Evolutionary conservation across 2,113 vertebrate species (phyloP), one percentile per base, ranked within the genome.

Genomic region (Ornithorhynchus anatinus): DNA sequence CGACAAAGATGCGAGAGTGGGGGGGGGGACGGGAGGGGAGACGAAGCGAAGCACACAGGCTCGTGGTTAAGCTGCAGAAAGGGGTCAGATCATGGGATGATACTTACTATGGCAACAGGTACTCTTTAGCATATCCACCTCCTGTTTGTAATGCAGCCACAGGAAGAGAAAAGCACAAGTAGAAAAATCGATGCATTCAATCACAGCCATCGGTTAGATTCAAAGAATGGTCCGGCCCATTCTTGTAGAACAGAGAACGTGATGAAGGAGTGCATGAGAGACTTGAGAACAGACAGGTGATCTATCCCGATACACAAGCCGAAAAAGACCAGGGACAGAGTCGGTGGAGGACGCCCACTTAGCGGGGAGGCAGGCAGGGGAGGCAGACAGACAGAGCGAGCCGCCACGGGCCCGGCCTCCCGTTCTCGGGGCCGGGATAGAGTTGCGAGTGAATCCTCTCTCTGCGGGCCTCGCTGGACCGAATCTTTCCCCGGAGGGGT

Each of bases 101-200:
- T 97, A 99, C 98, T 99, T 98, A 99, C 98, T 99, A 99, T 93
- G 97, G 97, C 85, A 98, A 96, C 95, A 99, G 98, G 97, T 97
- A 98, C 92, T 99, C 98, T 97, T 95, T 99, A 95, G 96, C 92
- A 95, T 96, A 96, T 96, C 98, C 97, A 91, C 94, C 96, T 98
- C 96, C 98, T 97, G 97, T 94, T 53, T 94, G 97, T 90, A 92
- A 95, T 78, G 98, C 96, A 96, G 98, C 94, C 96, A 97, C 97
- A 95, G 84, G 92, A 95, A 97, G 94, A 97, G 96, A 96, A 96
- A 97, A 98, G 96, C 96, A 99, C 96, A 99, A 95, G 95, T 94
- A 97, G 96, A 99, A 95, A 95, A 97, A 95, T 94, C 96, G 96
- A 95, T 92, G 95, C 97, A 97, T 89, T 96, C 95, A 95, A 68